A percentile compares a stretch with the other conserved stretches of the same genome.
Evolutionary conservation across 2,113 vertebrate species (phyloP).

Genomic region (Dasyprocta punctata): DNA sequence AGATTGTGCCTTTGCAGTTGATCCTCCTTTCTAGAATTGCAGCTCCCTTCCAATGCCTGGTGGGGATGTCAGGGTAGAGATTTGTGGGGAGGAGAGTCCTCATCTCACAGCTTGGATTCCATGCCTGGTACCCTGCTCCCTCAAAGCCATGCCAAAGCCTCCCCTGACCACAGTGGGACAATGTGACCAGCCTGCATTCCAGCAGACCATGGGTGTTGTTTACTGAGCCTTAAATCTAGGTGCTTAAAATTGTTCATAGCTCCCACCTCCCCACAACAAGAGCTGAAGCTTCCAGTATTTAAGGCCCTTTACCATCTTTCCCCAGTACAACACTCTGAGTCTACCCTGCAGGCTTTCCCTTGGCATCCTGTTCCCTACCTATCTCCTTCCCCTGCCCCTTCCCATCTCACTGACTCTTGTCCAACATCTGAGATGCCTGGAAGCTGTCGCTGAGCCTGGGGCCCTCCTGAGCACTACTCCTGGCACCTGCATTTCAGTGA

Average conservation of each 20-base stretch:
- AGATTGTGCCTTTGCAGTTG: not conserved
- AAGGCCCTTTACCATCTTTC: not conserved
- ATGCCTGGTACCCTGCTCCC: not conserved
- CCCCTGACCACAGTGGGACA: not conserved
- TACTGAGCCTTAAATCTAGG: not conserved
- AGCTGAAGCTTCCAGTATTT: not conserved
- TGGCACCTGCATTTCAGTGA: not conserved
- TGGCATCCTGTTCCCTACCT: not conserved
- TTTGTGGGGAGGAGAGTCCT: not conserved
- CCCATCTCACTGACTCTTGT: not conserved
- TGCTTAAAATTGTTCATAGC: not conserved
- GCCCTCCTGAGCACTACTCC: not conserved
- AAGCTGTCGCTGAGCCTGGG: not conserved
- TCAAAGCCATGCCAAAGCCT: not conserved
- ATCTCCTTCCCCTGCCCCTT: not conserved
- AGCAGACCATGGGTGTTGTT: not conserved
- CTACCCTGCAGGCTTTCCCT: not conserved
- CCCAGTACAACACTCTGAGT: not conserved
- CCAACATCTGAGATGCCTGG: not conserved
- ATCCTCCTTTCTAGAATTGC: not conserved
- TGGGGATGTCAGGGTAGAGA: not conserved
- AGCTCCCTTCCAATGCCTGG: not conserved
- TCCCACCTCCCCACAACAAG: not conserved
- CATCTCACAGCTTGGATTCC: not conserved
- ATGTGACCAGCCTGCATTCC: not conserved